Evolutionary conservation across 2,113 vertebrate species (phyloP).

Genomic region (Glaucomys volans): DNA sequence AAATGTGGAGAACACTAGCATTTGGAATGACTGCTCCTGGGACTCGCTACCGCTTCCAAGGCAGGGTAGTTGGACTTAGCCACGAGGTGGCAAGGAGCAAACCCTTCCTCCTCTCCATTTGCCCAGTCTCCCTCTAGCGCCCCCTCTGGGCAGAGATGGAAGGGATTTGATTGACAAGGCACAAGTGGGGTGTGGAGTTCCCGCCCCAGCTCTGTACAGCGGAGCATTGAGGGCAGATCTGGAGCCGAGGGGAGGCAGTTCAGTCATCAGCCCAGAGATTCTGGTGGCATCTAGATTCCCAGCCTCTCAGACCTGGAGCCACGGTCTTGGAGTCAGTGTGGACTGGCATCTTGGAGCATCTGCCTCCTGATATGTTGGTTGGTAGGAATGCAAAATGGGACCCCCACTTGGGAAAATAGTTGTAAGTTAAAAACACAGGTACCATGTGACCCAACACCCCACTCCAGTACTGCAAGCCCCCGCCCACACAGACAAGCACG

Average conservation of each 20-base stretch:
- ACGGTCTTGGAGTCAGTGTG: background rate
- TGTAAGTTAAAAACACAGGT: background rate
- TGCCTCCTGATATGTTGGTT: background rate
- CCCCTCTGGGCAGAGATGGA: background rate
- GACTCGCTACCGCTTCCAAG: background rate
- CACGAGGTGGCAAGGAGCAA: background rate
- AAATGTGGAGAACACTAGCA: background rate
- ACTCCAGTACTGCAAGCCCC: background rate
- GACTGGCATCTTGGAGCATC: background rate
- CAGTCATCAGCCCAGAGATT: background rate
- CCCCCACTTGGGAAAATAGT: background rate
- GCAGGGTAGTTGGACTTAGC: background rate
- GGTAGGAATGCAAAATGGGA: background rate
- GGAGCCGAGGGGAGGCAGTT: background rate
- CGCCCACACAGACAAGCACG: background rate
- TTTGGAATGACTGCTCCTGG: background rate
- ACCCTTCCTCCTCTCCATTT: background rate
- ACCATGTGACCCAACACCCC: accelerated
- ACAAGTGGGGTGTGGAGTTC: background rate
- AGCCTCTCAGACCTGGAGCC: background rate
- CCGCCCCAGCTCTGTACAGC: background rate
- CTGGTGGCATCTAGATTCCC: accelerated
- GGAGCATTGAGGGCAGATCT: background rate
- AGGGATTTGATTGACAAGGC: background rate
- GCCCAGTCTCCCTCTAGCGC: background rate